Evolutionary conservation across 2,888 invertebrate genomes (phyloP), one percentile per base, ranked within the genome.

Genomic region (Caenorhabditis sp.): DNA sequence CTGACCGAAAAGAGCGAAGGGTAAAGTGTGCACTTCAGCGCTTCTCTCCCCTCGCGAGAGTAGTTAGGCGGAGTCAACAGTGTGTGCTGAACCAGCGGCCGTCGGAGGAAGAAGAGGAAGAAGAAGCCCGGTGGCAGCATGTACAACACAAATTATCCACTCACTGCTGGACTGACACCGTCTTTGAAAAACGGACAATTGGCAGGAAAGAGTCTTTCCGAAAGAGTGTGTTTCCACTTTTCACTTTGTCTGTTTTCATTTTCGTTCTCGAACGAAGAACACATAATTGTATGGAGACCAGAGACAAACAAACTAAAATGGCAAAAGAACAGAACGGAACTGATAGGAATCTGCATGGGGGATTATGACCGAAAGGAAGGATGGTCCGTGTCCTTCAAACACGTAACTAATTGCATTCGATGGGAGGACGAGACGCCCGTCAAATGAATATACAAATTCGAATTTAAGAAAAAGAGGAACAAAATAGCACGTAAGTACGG

Each of bases 71-170:
- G 70, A 59, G 59, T 70, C 59, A 59, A 53, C 37, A 59, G 39
- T n/a, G 37, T 45, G 58, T 41, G 58, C 52, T 59, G 52, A 70
- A 70, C 70, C 53, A 39, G n/a, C 52, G 35, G 27, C 37, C 37
- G 39, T 13, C 37, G 32, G 43, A 48, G 46, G 32, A 26, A 26
- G 22, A 15, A 56, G 46, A 3, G 15, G 20, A 32, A 43, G 50
- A 41, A 46, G 37, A 43, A 32, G 66, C 43, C 65, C 46, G 17
- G 30, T 55, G 56, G 46, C 55, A 48, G 37, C 32, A 39, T 58
- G 59, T 53, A 70, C 43, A 43, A 46, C 45, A 70, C 70, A 52
- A 70, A 70, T 70, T 70, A 70, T 59, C 59, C 70, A 70, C 50
- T 70, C 59, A 70, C 37, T 15, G 26, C 41, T 22, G 15, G 50